Percentiles rank a stretch among this genome's conserved stretches.
Conservation (phyloP, 2,113 vertebrate species). For the Argyrosomus japonicus region DNA sequence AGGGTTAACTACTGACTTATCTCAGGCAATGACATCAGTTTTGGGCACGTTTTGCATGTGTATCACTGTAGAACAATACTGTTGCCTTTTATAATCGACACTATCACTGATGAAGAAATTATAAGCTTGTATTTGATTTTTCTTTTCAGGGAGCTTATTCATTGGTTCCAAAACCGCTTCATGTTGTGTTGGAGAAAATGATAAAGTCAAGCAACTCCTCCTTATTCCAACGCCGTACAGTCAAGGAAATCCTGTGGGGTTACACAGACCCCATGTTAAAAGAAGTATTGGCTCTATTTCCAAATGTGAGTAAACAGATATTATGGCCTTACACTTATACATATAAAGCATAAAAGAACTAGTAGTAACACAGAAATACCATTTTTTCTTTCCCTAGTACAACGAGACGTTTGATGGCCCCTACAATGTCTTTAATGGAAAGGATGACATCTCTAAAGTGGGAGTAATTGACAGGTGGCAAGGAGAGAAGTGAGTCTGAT, state of each 20-base stretch:
- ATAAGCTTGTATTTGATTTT: not conserved
- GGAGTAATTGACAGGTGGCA: conserved; percentile 87
- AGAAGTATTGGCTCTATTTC: conserved; percentile 84
- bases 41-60: conserved; percentile 9
- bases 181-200: conserved; percentile 62
- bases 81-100: not conserved
- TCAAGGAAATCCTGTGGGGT: conserved; percentile 94
- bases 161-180: conserved; percentile 33
- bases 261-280: conserved; percentile 87
- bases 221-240: conserved; percentile 88
- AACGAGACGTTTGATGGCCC: conserved; percentile 90
- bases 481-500: conserved; percentile 83
- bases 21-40: conserved; percentile 14
- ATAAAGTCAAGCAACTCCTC: conserved; percentile 81
- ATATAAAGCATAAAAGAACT: not conserved
- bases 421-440: conserved; percentile 89
- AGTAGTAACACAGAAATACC: not conserved
- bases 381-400: conserved; percentile 81
- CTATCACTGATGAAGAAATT: conserved; percentile 2
- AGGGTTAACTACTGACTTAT: conserved; percentile 34
- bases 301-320: conserved; percentile 81
- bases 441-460: conserved; percentile 87
- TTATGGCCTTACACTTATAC: too few species aligned
- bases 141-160: conserved; percentile 84
- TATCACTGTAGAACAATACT: not conserved